Conservation (phyloP, 2,113 vertebrate species). For the Cyanoramphus novaezelandiae region DNA sequence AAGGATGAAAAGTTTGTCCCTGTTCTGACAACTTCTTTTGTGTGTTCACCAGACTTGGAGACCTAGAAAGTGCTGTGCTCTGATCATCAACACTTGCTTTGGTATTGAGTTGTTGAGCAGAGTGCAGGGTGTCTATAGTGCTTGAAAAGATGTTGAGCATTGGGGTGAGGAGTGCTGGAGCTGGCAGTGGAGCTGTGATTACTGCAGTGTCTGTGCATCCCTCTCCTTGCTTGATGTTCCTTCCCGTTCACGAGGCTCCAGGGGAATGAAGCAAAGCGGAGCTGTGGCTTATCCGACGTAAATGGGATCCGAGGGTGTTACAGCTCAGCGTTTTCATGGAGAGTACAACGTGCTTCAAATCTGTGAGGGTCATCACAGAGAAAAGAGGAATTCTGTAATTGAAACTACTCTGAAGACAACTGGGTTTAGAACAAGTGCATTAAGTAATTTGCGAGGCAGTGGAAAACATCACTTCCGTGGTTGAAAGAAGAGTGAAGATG, state of each 20-base stretch:
- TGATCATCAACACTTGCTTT: not conserved
- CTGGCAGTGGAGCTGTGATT: not conserved
- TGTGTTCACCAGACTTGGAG: not conserved
- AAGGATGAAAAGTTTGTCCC: not conserved
- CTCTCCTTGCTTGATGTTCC: not conserved
- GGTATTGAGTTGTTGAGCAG: not conserved
- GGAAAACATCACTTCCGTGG: not conserved
- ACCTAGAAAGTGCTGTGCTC: not conserved
- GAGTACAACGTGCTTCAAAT: rapidly evolving
- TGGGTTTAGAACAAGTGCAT: not conserved
- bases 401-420: not conserved
- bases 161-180: not conserved
- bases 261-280: not conserved
- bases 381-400: not conserved
- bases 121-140: not conserved
- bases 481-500: not conserved
- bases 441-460: not conserved
- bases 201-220: rapidly evolving
- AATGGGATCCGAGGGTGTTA: not conserved
- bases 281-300: rapidly evolving
- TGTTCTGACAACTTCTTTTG: not conserved
- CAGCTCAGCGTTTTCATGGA: not conserved
- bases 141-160: not conserved
- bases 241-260: rapidly evolving
- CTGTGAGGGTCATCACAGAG: rapidly evolving